Evolutionary conservation across 1,140 invertebrate genomes (phyloP).

Genomic region (Caenorhabditis briggsae): DNA sequence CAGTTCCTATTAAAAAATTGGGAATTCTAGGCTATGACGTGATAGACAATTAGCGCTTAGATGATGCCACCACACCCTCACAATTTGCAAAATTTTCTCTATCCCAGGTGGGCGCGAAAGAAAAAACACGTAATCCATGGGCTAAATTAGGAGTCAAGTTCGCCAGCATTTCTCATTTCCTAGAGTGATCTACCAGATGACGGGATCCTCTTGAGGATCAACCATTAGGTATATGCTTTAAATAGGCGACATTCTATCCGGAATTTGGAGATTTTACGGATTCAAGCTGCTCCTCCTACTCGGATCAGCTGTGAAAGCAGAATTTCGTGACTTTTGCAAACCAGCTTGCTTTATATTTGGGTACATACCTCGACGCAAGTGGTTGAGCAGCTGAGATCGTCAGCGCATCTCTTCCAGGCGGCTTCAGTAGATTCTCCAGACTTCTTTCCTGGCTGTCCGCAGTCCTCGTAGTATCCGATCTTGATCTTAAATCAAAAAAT

Average conservation of each 20-base stretch:
- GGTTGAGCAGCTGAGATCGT: conserved; percentile 55
- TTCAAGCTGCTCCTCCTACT: background rate
- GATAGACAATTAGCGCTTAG: conserved; percentile 17
- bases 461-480: conserved; percentile 75
- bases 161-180: background rate
- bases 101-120: conserved; percentile 3
- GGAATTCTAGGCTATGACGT: background rate
- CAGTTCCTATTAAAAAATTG: no score
- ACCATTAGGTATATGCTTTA: background rate
- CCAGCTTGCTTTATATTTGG: background rate
- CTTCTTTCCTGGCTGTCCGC: conserved; percentile 67
- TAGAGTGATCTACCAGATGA: conserved; percentile 27
- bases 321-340: background rate
- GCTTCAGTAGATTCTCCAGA: conserved; percentile 26
- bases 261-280: conserved; percentile 3
- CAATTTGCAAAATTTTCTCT: background rate
- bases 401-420: conserved; percentile 62
- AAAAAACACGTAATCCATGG: background rate
- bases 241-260: background rate
- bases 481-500: conserved; percentile 70
- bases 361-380: conserved; percentile 54
- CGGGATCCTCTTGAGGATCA: conserved; percentile 16
- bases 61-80: background rate
- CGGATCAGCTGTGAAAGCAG: background rate
- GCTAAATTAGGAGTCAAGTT: background rate